These are phyloP conservation scores for Dryobotodes eremita DNA, from an alignment of 2,888 invertebrate species.

Conservation along the genomic window DNA sequence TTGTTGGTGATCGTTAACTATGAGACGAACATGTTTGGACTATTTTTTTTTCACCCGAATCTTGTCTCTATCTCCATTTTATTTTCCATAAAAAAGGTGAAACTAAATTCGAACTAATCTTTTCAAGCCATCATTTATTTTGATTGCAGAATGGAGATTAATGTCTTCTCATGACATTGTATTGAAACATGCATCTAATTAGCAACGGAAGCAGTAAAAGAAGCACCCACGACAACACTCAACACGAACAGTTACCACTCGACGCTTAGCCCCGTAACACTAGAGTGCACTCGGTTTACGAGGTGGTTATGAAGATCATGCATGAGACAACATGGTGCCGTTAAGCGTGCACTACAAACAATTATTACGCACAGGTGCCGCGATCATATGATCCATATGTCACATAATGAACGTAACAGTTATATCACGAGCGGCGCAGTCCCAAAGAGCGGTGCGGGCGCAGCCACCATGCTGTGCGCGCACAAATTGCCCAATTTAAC, in stretches of 20 bases:
- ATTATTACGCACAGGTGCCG: conserved; percentile 76
- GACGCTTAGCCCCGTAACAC: conserved; percentile 57
- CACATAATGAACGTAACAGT: conserved; percentile 87
- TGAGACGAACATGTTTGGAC: conserved; percentile 12
- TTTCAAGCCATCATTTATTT: conserved; percentile 21
- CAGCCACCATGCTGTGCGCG: conserved; percentile 83
- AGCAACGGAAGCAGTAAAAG: conserved; percentile 48
- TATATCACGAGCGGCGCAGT: conserved; percentile 78
- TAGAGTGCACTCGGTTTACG: conserved; percentile 41
- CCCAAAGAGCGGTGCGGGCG: conserved; percentile 72
- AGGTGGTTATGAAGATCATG: conserved; percentile 61
- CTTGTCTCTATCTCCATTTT: not conserved
- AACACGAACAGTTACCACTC: conserved; percentile 51
- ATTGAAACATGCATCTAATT: conserved; percentile 5
- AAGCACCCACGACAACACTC: conserved; percentile 18
- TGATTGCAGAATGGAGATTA: conserved; percentile 21
- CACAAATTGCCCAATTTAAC: conserved; percentile 89
- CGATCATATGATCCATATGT: conserved; percentile 83
- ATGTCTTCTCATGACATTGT: conserved; percentile 5
- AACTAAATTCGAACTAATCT: conserved; percentile 6
- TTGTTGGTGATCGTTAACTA: conserved; percentile 15
- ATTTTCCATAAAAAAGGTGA: not conserved
- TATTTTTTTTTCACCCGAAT: conserved; percentile 29
- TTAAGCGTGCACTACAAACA: conserved; percentile 66
- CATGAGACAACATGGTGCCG: conserved; percentile 66